A percentile compares a stretch with the other conserved stretches of the same genome.
These are phyloP conservation scores for Entomobrya multifasciata DNA, from an alignment of 2,888 invertebrate genomes.

Conservation along the genomic window DNA sequence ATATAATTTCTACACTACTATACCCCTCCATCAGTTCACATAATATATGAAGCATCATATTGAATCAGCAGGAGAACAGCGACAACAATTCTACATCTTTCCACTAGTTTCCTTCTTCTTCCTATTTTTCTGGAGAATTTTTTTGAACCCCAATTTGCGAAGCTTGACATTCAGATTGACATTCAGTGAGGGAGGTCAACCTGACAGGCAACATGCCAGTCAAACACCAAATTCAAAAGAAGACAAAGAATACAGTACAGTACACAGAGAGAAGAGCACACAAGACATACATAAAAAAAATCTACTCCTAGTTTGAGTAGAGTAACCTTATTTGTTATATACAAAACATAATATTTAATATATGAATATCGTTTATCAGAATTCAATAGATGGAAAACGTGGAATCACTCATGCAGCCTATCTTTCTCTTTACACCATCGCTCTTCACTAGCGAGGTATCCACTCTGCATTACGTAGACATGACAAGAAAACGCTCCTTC, in stretches of 20 bases:
- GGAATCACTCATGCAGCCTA: slow-evolving; percentile 55
- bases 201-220: slow-evolving; percentile 78
- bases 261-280: background rate
- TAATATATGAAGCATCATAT: slow-evolving; percentile 29
- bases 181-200: slow-evolving; percentile 80
- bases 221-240: slow-evolving; percentile 69
- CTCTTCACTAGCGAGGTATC: slow-evolving; percentile 21
- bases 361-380: slow-evolving; percentile 61
- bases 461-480: slow-evolving; percentile 10
- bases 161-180: slow-evolving; percentile 80
- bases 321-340: background rate
- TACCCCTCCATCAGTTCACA: slow-evolving; percentile 22
- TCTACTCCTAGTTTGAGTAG: too few species aligned
- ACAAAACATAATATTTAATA: slow-evolving; percentile 6
- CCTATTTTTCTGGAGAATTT: slow-evolving; percentile 44
- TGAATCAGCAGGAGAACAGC: slow-evolving; percentile 37
- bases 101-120: slow-evolving; percentile 24
- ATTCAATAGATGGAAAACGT: slow-evolving; percentile 70
- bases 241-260: slow-evolving; percentile 55
- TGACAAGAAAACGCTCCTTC: slow-evolving; percentile 66
- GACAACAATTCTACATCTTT: slow-evolving; percentile 42
- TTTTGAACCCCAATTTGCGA: slow-evolving; percentile 80
- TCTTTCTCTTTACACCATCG: slow-evolving; percentile 1
- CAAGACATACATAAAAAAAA: background rate
- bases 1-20: background rate